Evolutionary conservation across 2,113 vertebrate genomes (phyloP).

Genomic region (Melanocharis versteri): DNA sequence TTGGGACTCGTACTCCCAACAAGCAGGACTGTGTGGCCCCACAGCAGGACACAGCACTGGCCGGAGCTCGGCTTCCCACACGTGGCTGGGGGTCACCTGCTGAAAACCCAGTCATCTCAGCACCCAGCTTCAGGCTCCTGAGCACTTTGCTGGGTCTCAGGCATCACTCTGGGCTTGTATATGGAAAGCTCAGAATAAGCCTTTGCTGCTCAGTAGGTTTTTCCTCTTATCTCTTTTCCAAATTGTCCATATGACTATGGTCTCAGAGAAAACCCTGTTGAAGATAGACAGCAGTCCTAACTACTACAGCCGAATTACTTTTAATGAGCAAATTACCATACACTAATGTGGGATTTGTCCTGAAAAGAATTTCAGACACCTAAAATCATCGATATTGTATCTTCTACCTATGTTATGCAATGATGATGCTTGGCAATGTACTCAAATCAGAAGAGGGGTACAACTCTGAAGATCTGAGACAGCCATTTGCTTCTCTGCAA

Average conservation of each 20-base stretch:
- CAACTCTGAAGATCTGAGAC: neutral
- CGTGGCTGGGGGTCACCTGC: fast-evolving
- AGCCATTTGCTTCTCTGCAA: neutral
- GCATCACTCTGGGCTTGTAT: neutral
- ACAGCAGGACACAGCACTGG: neutral
- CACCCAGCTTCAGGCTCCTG: neutral
- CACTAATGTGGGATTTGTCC: neutral
- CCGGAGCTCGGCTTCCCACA: neutral
- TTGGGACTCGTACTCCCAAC: fast-evolving
- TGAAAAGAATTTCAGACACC: neutral
- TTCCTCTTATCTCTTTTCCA: neutral
- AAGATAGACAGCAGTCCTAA: neutral
- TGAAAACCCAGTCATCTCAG: neutral
- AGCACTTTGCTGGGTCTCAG: neutral
- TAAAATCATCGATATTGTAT: neutral
- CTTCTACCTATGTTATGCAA: neutral
- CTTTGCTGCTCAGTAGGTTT: neutral
- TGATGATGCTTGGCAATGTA: neutral
- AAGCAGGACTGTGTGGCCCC: fast-evolving
- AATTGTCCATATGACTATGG: neutral
- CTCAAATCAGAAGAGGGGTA: neutral
- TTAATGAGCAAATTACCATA: conserved; percentile 1
- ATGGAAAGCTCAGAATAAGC: neutral
- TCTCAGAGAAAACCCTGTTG: neutral
- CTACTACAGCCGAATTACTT: neutral